phyloP scores from a whole-genome alignment of 2,113 vertebrate species.

The Chloebia gouldiae region DNA sequence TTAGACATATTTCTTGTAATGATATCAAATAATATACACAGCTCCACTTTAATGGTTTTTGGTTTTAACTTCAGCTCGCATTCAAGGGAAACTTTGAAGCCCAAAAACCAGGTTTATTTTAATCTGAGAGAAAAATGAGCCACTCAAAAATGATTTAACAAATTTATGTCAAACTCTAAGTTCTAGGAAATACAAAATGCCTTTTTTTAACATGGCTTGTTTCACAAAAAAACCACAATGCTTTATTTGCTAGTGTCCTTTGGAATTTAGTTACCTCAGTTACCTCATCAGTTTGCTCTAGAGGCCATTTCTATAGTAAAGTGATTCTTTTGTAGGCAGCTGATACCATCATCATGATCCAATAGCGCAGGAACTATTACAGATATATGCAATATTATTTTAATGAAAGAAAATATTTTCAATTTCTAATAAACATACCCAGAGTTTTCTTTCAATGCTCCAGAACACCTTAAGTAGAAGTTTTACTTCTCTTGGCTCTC shows the following conservation, averaged over 20 bases:
- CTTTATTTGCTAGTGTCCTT: not conserved
- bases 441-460: conserved; percentile 59
- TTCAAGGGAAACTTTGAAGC: not conserved
- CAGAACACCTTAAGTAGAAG: conserved; percentile 42
- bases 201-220: not conserved
- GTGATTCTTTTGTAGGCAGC: not conserved
- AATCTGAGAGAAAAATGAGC: not conserved
- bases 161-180: not conserved
- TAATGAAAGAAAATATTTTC: not conserved
- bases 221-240: not conserved
- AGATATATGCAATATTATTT: not conserved
- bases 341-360: not conserved
- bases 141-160: not conserved
- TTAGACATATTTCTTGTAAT: not conserved
- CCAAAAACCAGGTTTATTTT: not conserved
- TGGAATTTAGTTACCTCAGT: not conserved
- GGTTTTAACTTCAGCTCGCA: not conserved
- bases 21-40: not conserved
- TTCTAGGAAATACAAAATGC: not conserved
- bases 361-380: not conserved
- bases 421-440: conserved; percentile 59
- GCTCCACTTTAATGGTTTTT: not conserved
- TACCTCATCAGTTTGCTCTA: not conserved
- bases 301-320: not conserved
- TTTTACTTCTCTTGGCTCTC: conserved; percentile 58